Evolutionary conservation across 2,888 invertebrate genomes (phyloP).

Genomic region (Timema podura): DNA sequence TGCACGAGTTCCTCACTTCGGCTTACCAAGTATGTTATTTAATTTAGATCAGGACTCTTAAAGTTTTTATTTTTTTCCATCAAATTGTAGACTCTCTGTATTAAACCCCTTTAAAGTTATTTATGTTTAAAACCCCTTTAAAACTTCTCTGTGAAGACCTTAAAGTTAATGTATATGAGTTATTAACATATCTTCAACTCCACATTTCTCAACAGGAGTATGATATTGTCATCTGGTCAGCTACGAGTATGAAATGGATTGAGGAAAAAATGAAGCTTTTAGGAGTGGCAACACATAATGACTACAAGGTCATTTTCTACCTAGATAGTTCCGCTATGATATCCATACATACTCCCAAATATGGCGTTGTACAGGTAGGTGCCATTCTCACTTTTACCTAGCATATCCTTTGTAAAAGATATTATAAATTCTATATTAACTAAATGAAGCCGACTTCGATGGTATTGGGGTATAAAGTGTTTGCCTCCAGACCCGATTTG

Average conservation of each 20-base stretch:
- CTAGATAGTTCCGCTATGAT: conserved; percentile 93
- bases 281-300: conserved; percentile 75
- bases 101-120: not conserved
- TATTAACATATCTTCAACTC: too few relatives aligned
- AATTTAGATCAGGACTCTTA: not conserved
- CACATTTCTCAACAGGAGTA: conserved; percentile 54
- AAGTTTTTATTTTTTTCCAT: not conserved
- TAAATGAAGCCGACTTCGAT: too few relatives aligned
- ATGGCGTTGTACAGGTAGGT: conserved; percentile 84
- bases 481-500: too few relatives aligned
- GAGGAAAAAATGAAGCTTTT: conserved; percentile 93
- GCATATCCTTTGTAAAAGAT: too few relatives aligned
- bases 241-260: conserved; percentile 98
- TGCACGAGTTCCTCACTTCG: conserved; percentile 88
- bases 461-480: too few relatives aligned
- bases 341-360: conserved; percentile 83
- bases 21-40: conserved; percentile 59
- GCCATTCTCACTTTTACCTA: too few relatives aligned
- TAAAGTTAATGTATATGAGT: not conserved
- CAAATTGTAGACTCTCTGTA: not conserved
- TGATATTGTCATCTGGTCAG: conserved; percentile 98
- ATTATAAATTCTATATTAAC: too few relatives aligned
- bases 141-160: too few relatives aligned
- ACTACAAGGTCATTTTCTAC: conserved; percentile 90
- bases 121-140: too few relatives aligned